phyloP scores from a whole-genome alignment of 2,888 invertebrate genomes.

The Halocaridina rubra region DNA sequence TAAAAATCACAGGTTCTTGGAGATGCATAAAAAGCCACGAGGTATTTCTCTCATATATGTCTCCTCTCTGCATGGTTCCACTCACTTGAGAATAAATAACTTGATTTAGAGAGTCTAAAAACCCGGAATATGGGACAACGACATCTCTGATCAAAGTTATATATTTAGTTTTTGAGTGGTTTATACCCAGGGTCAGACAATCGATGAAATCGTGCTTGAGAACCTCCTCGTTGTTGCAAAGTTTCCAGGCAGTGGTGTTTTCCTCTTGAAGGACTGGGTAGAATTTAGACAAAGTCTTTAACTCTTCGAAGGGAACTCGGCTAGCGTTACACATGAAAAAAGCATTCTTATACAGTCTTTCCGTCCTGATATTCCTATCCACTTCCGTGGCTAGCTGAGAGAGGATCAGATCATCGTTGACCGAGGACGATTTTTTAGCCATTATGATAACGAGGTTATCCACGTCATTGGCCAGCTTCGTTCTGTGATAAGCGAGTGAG shows the following conservation, averaged over 20 bases:
- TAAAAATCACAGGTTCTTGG: constrained; percentile 48
- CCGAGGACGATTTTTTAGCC: constrained; percentile 7
- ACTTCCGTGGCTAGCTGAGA: constrained; percentile 49
- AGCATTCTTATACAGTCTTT: constrained; percentile 16
- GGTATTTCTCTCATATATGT: background rate
- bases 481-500: constrained; percentile 6
- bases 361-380: constrained; percentile 31
- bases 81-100: constrained; percentile 4
- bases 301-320: background rate
- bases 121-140: constrained; percentile 50
- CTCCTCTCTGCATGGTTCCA: constrained; percentile 22
- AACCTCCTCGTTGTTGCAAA: constrained; percentile 32
- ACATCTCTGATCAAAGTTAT: constrained; percentile 43
- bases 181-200: constrained; percentile 23
- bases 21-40: constrained; percentile 58
- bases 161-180: background rate
- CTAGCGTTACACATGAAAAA: constrained; percentile 51
- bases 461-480: background rate
- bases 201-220: constrained; percentile 47
- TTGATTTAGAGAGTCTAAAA: constrained; percentile 29
- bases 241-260: constrained; percentile 25
- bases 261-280: constrained; percentile 32
- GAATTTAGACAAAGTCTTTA: constrained; percentile 13
- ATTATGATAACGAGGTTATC: constrained; percentile 46
- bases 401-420: constrained; percentile 25